Base-by-base conservation (phyloP, 2,797 vertebrate genomes). In the Lerista edwardsae region DNA sequence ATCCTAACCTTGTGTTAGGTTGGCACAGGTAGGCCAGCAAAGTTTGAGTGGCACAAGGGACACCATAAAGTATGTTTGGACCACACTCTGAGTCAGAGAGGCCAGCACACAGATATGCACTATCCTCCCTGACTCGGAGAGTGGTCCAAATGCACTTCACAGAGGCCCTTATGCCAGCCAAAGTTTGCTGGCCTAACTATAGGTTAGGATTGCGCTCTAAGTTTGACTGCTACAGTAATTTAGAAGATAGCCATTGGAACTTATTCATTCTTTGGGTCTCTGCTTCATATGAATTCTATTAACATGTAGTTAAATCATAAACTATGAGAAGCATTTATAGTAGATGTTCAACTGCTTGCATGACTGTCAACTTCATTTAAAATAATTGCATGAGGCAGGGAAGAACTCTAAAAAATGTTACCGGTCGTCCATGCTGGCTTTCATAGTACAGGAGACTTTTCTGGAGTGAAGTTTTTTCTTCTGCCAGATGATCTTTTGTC, bases 371-470 rank as follows among this genome's bases (percentile, higher is more conserved):
- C 10, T 64, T 10, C 61, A 25, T 39, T 65, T 65, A 25, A 79
- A 76, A 71, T 69, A 71, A 77, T 11, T 71, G 8, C 21, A 34
- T 17, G 25, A 4, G 6, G n/a, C 4, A 5, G 6, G 2, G 41
- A 17, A 31, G 17, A 10, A 82, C 86, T 73, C 12, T 83, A 55
- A 64, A 14, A 79, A 71, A 76, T 80, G 90, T 95, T 95, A 99
- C 98, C 75, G 98, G 98, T 75, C 98, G 97, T 23, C 98, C 98
- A 5, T 99, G 98, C 9, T 99, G 96, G 91, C 97, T 98, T 95
- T 99, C 98, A 64, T 98, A 99, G 94, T 97, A 98, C 92, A 99
- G 96, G 89, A 99, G 96, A 94, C 98, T 99, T 94, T 98, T 99
- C 95, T 99, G 98, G 31, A 99, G 97, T 91, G 98, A 96, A 0